Conservation (phyloP, 2,113 vertebrate genomes). For the Protomyctophum bolini region DNA sequence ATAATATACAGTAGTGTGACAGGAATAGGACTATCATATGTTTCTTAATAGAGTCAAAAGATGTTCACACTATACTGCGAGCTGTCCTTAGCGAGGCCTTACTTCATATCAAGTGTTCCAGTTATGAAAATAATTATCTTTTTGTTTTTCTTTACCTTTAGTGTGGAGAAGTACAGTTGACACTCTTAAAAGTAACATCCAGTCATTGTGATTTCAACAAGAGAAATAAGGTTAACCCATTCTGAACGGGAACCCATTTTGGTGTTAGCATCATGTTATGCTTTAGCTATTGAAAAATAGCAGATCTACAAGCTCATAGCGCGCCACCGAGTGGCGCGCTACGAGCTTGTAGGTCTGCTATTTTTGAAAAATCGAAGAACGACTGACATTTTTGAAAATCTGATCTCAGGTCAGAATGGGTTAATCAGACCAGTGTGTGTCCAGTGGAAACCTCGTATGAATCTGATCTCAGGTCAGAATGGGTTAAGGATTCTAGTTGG, state of each 20-base stretch:
- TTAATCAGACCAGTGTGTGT: no score
- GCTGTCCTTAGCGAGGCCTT: background rate
- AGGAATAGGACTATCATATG: constrained; percentile 3
- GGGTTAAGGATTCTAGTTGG: background rate
- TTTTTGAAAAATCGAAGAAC: no score
- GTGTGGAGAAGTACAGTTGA: constrained; percentile 14
- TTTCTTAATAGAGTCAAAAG: background rate
- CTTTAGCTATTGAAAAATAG: no score
- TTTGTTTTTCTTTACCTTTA: constrained; percentile 6
- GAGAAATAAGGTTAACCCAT: constrained; percentile 40
- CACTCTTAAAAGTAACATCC: constrained; percentile 49
- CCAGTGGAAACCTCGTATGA: no score
- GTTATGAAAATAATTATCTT: background rate
- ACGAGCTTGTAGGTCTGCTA: no score
- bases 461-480: constrained; percentile 1
- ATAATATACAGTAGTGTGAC: background rate
- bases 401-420: background rate
- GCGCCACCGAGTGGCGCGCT: no score
- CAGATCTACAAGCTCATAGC: no score
- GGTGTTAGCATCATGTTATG: no score
- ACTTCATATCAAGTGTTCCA: background rate
- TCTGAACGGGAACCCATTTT: no score
- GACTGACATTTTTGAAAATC: no score
- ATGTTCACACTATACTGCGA: constrained; percentile 14
- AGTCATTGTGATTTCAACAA: constrained; percentile 44